Conservation (phyloP, 2,797 vertebrate species). For the Sebastes diaconus region DNA sequence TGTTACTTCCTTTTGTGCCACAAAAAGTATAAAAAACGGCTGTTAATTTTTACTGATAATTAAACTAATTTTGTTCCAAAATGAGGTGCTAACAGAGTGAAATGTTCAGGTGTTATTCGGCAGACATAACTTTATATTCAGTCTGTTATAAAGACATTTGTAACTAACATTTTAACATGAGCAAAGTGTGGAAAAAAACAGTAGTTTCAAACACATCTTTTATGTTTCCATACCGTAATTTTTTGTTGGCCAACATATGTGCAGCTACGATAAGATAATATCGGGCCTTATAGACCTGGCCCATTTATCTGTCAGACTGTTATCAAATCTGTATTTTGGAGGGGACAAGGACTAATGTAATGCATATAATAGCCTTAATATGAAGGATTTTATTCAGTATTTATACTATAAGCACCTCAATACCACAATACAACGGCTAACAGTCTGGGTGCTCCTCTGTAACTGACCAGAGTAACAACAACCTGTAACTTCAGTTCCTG, state of each 20-base stretch:
- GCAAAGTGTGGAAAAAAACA: not conserved
- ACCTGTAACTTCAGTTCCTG: not conserved
- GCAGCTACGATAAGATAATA: not conserved
- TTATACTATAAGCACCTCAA: not conserved
- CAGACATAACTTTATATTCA: not conserved
- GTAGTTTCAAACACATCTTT: not conserved
- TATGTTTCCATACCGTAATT: not conserved
- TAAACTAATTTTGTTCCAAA: not conserved
- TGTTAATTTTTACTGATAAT: not conserved
- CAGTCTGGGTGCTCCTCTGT: not conserved
- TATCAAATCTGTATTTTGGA: not conserved
- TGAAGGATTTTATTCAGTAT: not conserved
- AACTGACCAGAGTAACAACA: not conserved
- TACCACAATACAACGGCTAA: accelerated
- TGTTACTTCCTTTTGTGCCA: not conserved
- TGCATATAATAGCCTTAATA: not conserved
- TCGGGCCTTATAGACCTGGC: not conserved
- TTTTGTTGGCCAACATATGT: not conserved
- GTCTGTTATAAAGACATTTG: not conserved
- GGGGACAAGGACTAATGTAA: not conserved
- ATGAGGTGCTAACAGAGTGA: not conserved
- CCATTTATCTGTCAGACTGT: not conserved
- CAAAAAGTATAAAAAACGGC: not conserved
- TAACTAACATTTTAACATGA: not conserved
- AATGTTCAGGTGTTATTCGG: not conserved